Base-by-base conservation (phyloP, 2,888 invertebrate species). In the Bedellia somnulentella region DNA sequence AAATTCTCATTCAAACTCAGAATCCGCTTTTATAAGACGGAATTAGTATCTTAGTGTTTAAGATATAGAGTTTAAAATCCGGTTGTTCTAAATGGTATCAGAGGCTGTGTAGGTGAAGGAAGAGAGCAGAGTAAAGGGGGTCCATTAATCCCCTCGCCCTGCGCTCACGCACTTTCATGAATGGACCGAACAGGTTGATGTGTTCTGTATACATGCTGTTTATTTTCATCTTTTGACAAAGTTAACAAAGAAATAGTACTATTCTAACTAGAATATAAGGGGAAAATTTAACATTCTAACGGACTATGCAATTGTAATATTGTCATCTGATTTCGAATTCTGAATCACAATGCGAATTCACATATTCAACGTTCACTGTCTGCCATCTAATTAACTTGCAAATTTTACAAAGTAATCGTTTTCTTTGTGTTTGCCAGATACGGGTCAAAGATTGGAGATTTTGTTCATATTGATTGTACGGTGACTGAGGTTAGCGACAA, bases 141-240 rank as follows among this genome's bases (percentile, higher is more conserved):
- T 70, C 68, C 71, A 71, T 75, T 71, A 73, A 73, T 71, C 73
- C 73, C 71, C 73, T 67, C 71, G 66, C 73, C 68, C 70, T 71
- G 73, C 71, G 71, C 70, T 54, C 73, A 70, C 73, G 73, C 73
- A 75, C 73, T 75, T 73, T 75, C 70, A 75, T 75, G 73, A 75
- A 75, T 75, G 73, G 67, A 57, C 60, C 63, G 61, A 73, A 73
- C 73, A 75, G 73, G 73, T 75, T 75, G 71, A 71, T 71, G 62
- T 64, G 60, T 70, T 54, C 49, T 38, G 37, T 42, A 43, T 57
- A 75, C 57, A 70, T 70, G 58, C 13, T 66, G 70, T 35, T 50
- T 13, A 29, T 39, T 35, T 42, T 44, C 33, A 11, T 22, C 2
- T 26, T 1, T 13, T 25, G 14, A 9, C 11, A 12, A 2, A n/a